Evolutionary conservation across 2,888 invertebrate genomes (phyloP), one percentile per base, ranked within the genome.

Genomic region (Notodonta ziczac): DNA sequence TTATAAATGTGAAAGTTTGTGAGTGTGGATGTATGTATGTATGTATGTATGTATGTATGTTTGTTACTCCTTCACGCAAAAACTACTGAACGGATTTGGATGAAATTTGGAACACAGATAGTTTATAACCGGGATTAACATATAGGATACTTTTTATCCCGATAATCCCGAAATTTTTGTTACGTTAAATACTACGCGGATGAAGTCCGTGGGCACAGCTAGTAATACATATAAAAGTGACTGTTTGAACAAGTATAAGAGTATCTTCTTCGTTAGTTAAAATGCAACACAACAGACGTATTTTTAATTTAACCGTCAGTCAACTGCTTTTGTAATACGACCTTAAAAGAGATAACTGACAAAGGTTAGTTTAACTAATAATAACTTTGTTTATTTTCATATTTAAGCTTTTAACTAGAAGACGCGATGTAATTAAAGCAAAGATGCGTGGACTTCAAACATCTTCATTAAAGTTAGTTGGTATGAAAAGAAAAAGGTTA

Each of bases 241-340:
- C 13, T 1, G n/a, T 5, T 46, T 46, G n/a, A n/a, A 46, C 46
- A n/a, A 46, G 4, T 5, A 44, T 44, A n/a, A 46, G 4, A n/a
- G 10, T n/a, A 46, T 46, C 13, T 46, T 46, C 16, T 46, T 46
- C 16, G 50, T 16, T 9, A 16, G 50, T 16, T 35, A 39, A 60
- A 61, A 57, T 60, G 69, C 68, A 76, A 78, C 70, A 66, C 69
- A 72, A 81, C 76, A 70, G 72, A 65, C 72, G 71, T 78, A 77
- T 78, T 82, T 74, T 78, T 77, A 78, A 84, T 82, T 83, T 79
- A 76, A 73, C 80, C 72, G 82, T 83, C 86, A 82, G 70, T 83
- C 81, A 81, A 73, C 75, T 69, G 65, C 80, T 81, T 85, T 87
- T 86, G 87, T 83, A 86, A 86, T 68, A 62, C 66, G 81, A 86